Evolutionary conservation across 53 echinoderm and acorn worm genomes (phyloP).

Genomic region (Arbacia lixula): DNA sequence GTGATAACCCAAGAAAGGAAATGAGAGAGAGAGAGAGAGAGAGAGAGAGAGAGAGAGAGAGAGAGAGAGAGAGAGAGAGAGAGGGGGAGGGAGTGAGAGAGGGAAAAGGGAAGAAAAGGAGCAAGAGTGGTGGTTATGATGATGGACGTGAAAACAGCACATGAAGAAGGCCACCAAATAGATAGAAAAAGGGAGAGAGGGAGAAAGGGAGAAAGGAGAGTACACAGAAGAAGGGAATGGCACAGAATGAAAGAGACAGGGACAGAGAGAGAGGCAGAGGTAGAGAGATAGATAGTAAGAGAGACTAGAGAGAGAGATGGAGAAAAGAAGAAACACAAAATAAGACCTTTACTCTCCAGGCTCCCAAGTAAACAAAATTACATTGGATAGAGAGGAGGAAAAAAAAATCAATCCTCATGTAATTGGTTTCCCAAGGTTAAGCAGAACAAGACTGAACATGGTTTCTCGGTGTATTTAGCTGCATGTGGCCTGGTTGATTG

Average conservation of each 20-base stretch:
- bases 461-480: conserved; percentile 51
- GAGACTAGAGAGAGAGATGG: neutral
- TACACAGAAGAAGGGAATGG: neutral
- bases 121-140: neutral
- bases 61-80: neutral
- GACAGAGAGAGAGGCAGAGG: neutral
- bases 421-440: conserved; percentile 55
- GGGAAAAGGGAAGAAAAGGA: too few relatives aligned
- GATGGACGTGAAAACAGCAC: neutral
- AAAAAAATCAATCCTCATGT: conserved; percentile 57
- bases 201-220: neutral
- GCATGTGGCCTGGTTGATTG: conserved; percentile 47
- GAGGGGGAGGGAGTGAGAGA: neutral
- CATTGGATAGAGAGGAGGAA: conserved; percentile 20
- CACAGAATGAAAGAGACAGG: neutral
- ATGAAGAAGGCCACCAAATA: neutral
- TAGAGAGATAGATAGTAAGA: neutral
- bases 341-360: conserved; percentile 14
- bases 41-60: neutral
- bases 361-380: conserved; percentile 51
- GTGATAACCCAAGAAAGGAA: too few relatives aligned
- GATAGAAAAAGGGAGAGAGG: neutral
- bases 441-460: conserved; percentile 43
- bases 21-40: neutral
- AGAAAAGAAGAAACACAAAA: neutral